These are phyloP conservation scores for Andrena bucephala DNA, from an alignment of 2,888 invertebrate genomes.

Conservation along the genomic window DNA sequence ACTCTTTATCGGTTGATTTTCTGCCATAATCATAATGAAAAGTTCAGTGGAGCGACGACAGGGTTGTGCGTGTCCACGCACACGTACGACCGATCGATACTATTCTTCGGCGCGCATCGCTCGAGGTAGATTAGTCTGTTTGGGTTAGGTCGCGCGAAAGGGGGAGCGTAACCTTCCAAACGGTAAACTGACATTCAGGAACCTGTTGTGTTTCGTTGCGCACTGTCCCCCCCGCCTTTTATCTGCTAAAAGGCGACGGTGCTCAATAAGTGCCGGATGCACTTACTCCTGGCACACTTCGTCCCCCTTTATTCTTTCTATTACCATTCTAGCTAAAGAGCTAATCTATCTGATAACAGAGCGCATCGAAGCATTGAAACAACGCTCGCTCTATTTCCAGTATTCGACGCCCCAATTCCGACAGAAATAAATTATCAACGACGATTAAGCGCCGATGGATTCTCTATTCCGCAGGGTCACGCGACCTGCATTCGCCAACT, in stretches of 20 bases:
- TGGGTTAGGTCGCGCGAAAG: slow-evolving; percentile 41
- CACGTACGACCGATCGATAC: slow-evolving; percentile 65
- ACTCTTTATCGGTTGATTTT: slow-evolving; percentile 27
- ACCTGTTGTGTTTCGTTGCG: slow-evolving; percentile 23
- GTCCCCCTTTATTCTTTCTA: background rate
- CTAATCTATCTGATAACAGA: background rate
- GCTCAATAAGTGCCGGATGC: slow-evolving; percentile 7
- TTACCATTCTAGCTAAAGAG: background rate
- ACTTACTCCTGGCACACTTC: background rate
- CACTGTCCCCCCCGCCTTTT: background rate
- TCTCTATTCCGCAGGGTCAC: slow-evolving; percentile 31
- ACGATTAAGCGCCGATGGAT: slow-evolving; percentile 37
- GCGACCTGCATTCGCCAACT: slow-evolving; percentile 24
- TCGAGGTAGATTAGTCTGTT: slow-evolving; percentile 53
- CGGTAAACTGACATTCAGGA: slow-evolving; percentile 49
- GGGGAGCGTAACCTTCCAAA: slow-evolving; percentile 44
- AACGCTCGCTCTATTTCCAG: slow-evolving; percentile 28
- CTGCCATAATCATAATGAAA: slow-evolving; percentile 31
- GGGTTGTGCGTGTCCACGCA: slow-evolving; percentile 34
- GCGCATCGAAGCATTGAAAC: background rate
- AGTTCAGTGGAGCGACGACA: slow-evolving; percentile 5
- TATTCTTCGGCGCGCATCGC: slow-evolving; percentile 37
- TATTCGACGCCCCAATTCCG: slow-evolving; percentile 42
- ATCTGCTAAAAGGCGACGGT: background rate
- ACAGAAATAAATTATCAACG: slow-evolving; percentile 46